Evolutionary conservation across 2,888 invertebrate genomes (phyloP).

Genomic region (Cephus spinipes): DNA sequence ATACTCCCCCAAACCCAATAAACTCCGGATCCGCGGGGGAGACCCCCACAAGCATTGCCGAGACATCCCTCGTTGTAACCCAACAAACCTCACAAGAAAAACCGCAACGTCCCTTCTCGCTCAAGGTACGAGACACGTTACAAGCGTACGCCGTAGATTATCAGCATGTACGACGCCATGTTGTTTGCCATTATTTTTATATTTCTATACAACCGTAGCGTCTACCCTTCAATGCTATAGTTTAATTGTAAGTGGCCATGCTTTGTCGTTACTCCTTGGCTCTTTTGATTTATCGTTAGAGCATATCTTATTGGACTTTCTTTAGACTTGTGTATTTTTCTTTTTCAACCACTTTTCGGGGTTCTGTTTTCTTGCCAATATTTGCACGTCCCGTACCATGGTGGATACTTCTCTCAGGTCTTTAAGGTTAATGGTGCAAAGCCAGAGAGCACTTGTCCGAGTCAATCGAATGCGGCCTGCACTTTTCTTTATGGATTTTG

Average conservation of each 20-base stretch:
- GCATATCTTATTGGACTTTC: neutral
- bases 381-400: neutral
- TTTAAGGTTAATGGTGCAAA: neutral
- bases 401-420: neutral
- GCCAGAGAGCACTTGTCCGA: neutral
- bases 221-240: neutral
- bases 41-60: constrained; percentile 53
- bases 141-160: neutral
- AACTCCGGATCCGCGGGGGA: constrained; percentile 60
- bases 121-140: constrained; percentile 68
- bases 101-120: constrained; percentile 72
- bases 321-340: neutral
- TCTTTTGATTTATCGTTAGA: neutral
- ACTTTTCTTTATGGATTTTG: neutral
- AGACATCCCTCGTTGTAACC: constrained; percentile 48
- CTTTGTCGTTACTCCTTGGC: neutral
- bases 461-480: neutral
- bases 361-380: neutral
- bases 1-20: constrained; percentile 58
- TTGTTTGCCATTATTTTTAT: constrained; percentile 40
- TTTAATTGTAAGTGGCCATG: neutral
- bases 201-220: constrained; percentile 23
- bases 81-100: constrained; percentile 66
- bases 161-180: constrained; percentile 12
- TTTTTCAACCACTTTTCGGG: neutral